A percentile compares a stretch with the other conserved stretches of the same genome.
Conservation (phyloP, 2,113 vertebrate species). For the Ceyx cyanopectus region DNA sequence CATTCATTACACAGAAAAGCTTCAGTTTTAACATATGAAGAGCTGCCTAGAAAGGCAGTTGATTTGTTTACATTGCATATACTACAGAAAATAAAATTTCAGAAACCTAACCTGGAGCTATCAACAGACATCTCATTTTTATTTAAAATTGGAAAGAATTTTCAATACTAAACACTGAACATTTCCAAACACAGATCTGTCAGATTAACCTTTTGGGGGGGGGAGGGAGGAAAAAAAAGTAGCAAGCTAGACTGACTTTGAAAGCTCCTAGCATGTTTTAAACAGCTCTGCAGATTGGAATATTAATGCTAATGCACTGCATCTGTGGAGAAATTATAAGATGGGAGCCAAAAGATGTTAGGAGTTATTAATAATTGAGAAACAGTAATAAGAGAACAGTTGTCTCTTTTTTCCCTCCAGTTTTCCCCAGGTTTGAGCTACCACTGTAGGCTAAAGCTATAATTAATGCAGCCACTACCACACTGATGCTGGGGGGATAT, state of each 20-base stretch:
- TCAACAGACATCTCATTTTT: background rate
- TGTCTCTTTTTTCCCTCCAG: background rate
- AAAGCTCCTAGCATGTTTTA: background rate
- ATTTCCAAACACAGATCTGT: background rate
- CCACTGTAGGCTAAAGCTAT: background rate
- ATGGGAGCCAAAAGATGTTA: background rate
- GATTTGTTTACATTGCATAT: background rate
- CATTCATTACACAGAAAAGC: background rate
- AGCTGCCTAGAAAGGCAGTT: background rate
- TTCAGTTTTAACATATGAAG: background rate
- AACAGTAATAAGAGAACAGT: conserved; percentile 11
- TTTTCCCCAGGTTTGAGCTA: background rate
- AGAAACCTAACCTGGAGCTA: background rate
- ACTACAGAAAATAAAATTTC: background rate
- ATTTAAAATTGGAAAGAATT: background rate
- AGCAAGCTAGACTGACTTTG: background rate
- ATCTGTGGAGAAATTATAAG: background rate
- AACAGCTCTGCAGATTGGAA: background rate
- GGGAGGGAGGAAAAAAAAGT: background rate
- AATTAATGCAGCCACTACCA: background rate
- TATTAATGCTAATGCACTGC: background rate
- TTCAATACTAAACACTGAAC: background rate
- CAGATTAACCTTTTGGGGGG: background rate
- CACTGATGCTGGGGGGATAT: background rate
- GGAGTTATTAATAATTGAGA: conserved; percentile 3